These are phyloP conservation scores for Agapostemon virescens DNA, from an alignment of 2,888 invertebrate species.

Conservation along the genomic window DNA sequence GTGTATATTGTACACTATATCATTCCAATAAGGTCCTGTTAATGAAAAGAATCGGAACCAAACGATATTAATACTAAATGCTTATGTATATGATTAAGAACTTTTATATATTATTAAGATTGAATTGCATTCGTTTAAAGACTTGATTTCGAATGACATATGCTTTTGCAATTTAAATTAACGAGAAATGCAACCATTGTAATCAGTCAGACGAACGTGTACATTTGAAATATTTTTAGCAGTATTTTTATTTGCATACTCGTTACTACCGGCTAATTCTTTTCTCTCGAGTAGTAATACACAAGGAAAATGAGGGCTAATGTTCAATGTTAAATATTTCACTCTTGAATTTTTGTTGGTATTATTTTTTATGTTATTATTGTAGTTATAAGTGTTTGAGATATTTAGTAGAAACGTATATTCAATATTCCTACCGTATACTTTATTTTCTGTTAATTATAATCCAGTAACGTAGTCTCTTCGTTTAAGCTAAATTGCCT, in stretches of 20 bases:
- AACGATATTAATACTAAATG: constrained; percentile 33
- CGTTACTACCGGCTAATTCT: constrained; percentile 17
- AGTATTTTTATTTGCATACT: constrained; percentile 49
- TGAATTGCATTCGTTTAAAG: constrained; percentile 38
- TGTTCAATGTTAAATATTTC: constrained; percentile 41
- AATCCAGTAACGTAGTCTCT: constrained; percentile 22
- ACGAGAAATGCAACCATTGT: constrained; percentile 40
- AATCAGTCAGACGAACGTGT: constrained; percentile 57
- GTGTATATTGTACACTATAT: constrained; percentile 47
- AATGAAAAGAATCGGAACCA: constrained; percentile 32
- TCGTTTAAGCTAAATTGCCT: constrained; percentile 67
- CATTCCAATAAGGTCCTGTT: constrained; percentile 58
- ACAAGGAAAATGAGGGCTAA: constrained; percentile 11
- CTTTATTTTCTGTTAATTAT: constrained; percentile 30
- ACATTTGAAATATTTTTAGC: constrained; percentile 43
- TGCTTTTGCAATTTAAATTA: constrained; percentile 34
- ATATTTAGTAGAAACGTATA: constrained; percentile 21
- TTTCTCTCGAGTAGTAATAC: constrained; percentile 1
- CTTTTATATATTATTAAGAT: constrained; percentile 52
- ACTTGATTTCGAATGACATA: constrained; percentile 39
- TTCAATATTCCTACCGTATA: constrained; percentile 22
- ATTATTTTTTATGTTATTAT: constrained; percentile 45
- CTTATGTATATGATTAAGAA: constrained; percentile 27
- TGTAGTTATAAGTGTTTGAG: constrained; percentile 34
- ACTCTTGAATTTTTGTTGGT: constrained; percentile 26